Conservation (phyloP, 2,888 invertebrate species). For the Toxonevra muliebris region DNA sequence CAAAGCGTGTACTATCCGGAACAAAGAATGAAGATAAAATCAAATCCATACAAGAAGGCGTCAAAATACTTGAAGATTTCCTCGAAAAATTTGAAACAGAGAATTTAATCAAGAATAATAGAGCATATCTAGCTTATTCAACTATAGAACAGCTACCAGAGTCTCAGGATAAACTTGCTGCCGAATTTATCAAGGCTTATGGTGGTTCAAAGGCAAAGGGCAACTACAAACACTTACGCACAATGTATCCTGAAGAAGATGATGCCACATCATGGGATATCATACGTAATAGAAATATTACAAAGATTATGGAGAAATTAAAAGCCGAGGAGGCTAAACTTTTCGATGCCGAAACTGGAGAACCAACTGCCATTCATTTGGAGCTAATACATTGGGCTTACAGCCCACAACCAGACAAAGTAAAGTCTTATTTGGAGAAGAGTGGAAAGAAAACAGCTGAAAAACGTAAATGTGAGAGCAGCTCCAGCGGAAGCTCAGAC, state of each 20-base stretch:
- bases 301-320: constrained; percentile 68
- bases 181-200: constrained; percentile 73
- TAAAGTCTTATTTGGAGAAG: constrained; percentile 70
- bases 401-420: constrained; percentile 75
- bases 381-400: constrained; percentile 80
- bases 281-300: constrained; percentile 73
- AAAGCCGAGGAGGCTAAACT: constrained; percentile 72
- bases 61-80: constrained; percentile 76
- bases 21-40: constrained; percentile 81
- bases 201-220: constrained; percentile 70
- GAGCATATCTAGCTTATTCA: constrained; percentile 73
- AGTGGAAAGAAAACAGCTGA: constrained; percentile 45
- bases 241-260: constrained; percentile 68
- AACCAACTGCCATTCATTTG: constrained; percentile 75
- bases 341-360: constrained; percentile 71
- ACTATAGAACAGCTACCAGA: constrained; percentile 70
- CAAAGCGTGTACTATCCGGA: constrained; percentile 77
- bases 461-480: constrained; percentile 63
- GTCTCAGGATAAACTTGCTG: constrained; percentile 67
- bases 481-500: constrained; percentile 28
- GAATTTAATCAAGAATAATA: constrained; percentile 75
- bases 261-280: constrained; percentile 78
- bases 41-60: constrained; percentile 77
- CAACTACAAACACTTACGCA: constrained; percentile 76
- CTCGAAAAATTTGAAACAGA: constrained; percentile 77